These are phyloP conservation scores for Ceratina australensis DNA, from an alignment of 1,140 invertebrate species.

Conservation along the genomic window DNA sequence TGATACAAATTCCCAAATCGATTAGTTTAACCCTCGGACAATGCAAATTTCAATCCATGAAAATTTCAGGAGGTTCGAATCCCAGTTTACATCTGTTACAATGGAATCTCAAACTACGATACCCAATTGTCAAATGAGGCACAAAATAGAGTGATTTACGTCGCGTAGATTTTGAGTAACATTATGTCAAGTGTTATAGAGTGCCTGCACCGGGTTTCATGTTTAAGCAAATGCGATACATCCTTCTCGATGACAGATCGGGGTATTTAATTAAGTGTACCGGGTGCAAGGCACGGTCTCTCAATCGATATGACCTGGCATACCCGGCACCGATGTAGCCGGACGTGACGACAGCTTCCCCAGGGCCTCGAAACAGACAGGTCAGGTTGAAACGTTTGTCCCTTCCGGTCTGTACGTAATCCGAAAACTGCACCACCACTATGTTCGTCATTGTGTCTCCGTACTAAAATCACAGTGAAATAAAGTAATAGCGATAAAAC, in stretches of 20 bases:
- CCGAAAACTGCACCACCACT: constrained; percentile 95
- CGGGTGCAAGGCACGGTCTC: constrained; percentile 58
- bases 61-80: too few species aligned
- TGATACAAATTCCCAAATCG: constrained; percentile 15
- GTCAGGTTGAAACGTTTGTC: constrained; percentile 96
- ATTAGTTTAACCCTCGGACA: constrained; percentile 30
- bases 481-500: background rate
- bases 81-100: too few species aligned
- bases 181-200: constrained; percentile 37
- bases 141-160: too few species aligned
- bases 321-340: constrained; percentile 96
- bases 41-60: too few species aligned
- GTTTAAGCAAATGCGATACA: background rate
- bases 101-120: too few species aligned
- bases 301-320: constrained; percentile 72
- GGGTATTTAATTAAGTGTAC: constrained; percentile 21
- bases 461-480: constrained; percentile 81
- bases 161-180: background rate
- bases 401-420: constrained; percentile 93
- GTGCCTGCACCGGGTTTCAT: constrained; percentile 47
- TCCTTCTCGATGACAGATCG: background rate
- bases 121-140: too few species aligned
- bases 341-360: constrained; percentile 95
- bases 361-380: constrained; percentile 93
- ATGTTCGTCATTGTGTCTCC: constrained; percentile 96